Base-by-base conservation (phyloP, 1,140 invertebrate genomes). In the Drosophila kohkoa region DNA sequence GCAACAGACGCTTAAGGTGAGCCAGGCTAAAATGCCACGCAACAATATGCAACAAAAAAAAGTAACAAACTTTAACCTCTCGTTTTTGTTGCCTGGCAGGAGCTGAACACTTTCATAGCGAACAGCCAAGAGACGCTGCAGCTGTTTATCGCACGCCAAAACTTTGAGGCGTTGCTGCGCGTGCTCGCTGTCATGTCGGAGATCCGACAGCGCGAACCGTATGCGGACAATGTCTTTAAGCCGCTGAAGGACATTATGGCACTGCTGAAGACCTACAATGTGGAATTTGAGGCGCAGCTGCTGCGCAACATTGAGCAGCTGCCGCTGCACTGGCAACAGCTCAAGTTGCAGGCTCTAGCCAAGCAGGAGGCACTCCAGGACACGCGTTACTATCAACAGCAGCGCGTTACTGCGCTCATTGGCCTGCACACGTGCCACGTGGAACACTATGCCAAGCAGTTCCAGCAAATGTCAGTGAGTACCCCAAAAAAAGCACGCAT, bases 361-460 rank as follows among this genome's bases (percentile, higher is more conserved):
- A 95, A 97, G 28, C 98, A 97, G 92, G 97, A 98, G 92, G 94
- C 96, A 15, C 96, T 99, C 11, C 96, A 95, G 35, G 97, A 98
- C 30, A 94, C 97, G 65, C 94, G 81, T 55, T 63, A 43, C 46
- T 81, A 87, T 67, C 93, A 80, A 94, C 95, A 51, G 94, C 96
- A 97, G 83, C 96, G 97, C 86, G 93, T 95, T 41, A 95, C 97
- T 13, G 95, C 95, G 11, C 96, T 97, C 20, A 94, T 96, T 65
- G 94, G 94, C 3, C 94, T 95, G 51, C 97, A 97, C 91, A 96
- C 97, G 79, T 95, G 95, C 35, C 94, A 95, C 51, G 96, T 97
- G 88, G 93, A 94, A 41, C 94, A 95, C 41, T 97, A 95, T 85
- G 91, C 95, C 46, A 94, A 95, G 35, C 93, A 93, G 52, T 98